phyloP scores from a whole-genome alignment of 1,140 invertebrate species.

The Saxidomus purpurata region DNA sequence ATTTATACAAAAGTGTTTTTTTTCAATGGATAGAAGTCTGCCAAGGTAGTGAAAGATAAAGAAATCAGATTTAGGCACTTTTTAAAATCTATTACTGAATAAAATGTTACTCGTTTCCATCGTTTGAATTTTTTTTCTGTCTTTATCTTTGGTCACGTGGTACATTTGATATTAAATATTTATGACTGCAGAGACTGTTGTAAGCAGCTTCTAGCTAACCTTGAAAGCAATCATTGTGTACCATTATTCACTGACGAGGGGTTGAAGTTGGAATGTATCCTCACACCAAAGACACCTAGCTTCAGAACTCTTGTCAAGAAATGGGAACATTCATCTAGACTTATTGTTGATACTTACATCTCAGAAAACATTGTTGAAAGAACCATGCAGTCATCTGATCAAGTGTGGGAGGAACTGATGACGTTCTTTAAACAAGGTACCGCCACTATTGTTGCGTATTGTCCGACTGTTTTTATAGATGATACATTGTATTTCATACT shows the following conservation, averaged over 20 bases:
- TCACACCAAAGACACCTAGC: not conserved
- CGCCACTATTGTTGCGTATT: too few relatives aligned
- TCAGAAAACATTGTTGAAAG: not conserved
- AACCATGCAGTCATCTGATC: not conserved
- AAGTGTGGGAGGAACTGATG: slow-evolving; percentile 16
- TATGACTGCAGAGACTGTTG: not conserved
- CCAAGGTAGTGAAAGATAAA: too few relatives aligned
- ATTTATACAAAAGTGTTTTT: too few relatives aligned
- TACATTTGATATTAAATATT: too few relatives aligned
- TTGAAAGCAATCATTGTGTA: not conserved
- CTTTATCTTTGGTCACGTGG: too few relatives aligned
- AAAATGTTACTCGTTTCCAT: too few relatives aligned
- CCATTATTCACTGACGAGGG: not conserved
- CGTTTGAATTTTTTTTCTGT: too few relatives aligned
- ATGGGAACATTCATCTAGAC: not conserved
- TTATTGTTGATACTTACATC: not conserved
- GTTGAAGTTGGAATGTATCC: not conserved
- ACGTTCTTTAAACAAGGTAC: not conserved
- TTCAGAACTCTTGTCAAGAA: not conserved
- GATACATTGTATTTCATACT: not conserved
- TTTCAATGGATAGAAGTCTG: too few relatives aligned
- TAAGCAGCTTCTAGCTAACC: not conserved
- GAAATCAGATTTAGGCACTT: too few relatives aligned
- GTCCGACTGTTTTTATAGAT: not conserved
- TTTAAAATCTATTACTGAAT: too few relatives aligned